Conservation (phyloP, 1,140 invertebrate species). For the Choristoneura fumiferana region DNA sequence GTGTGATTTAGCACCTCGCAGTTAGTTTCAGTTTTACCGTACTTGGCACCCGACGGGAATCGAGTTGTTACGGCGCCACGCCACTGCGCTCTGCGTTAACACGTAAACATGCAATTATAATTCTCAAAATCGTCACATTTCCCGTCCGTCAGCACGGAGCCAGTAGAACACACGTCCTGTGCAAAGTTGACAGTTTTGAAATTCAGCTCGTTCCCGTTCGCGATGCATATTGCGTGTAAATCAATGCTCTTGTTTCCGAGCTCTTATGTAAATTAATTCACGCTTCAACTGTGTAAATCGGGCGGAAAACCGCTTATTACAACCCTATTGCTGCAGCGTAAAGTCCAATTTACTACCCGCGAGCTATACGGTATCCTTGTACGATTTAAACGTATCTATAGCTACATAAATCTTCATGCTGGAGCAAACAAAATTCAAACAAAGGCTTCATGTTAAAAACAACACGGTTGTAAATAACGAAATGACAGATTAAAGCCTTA, state of each 20-base stretch:
- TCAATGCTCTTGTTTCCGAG: constrained; percentile 18
- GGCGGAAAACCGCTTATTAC: background rate
- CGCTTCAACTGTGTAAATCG: constrained; percentile 1
- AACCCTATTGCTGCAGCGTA: background rate
- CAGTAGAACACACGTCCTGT: background rate
- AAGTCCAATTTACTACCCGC: background rate
- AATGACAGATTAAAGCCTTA: constrained; percentile 15
- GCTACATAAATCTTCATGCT: constrained; percentile 17
- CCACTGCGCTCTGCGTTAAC: too few species aligned
- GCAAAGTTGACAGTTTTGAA: constrained; percentile 16
- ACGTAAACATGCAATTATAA: too few species aligned
- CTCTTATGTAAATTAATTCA: constrained; percentile 19
- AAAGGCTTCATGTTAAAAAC: constrained; percentile 6
- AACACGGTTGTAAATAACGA: constrained; percentile 13
- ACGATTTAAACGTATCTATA: constrained; percentile 3
- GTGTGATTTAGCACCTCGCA: too few species aligned
- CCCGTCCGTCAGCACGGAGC: too few species aligned
- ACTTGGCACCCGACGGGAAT: too few species aligned
- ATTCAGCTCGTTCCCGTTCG: constrained; percentile 3
- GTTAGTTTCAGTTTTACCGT: too few species aligned
- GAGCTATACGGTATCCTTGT: background rate
- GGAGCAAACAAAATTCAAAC: constrained; percentile 12
- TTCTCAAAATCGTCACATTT: too few species aligned
- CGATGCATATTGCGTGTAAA: constrained; percentile 18
- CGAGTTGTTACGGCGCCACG: too few species aligned